Evolutionary conservation across 2,113 vertebrate species (phyloP).

Genomic region (Sphaerodactylus townsendi): DNA sequence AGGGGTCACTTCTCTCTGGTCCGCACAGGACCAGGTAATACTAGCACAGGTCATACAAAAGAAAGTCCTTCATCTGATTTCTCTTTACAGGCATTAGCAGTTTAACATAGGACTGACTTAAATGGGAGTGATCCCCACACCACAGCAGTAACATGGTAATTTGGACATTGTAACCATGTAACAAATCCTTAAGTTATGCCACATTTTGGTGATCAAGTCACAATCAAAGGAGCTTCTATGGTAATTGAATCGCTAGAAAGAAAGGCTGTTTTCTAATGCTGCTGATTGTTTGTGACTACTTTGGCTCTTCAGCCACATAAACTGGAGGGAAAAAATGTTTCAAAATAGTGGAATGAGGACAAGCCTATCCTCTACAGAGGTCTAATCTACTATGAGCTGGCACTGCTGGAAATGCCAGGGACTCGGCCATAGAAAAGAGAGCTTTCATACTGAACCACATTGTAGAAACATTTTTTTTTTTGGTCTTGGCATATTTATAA

Average conservation of each 20-base stretch:
- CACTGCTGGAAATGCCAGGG: neutral
- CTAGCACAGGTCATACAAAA: no score
- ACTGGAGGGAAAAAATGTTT: neutral
- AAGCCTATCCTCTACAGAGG: neutral
- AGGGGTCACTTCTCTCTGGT: no score
- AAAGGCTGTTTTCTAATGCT: neutral
- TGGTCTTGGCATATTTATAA: slow-evolving; percentile 6
- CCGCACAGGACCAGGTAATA: no score
- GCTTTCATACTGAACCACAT: neutral
- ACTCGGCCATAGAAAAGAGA: neutral
- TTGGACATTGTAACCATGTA: no score
- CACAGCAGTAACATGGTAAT: no score
- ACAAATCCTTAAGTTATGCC: neutral
- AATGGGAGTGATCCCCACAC: no score
- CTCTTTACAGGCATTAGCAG: no score
- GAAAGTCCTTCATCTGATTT: no score
- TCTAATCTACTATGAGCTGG: neutral
- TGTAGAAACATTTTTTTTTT: neutral
- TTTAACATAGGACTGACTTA: no score
- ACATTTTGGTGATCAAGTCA: neutral
- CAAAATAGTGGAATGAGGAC: neutral
- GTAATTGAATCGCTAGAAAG: neutral
- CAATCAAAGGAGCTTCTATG: neutral
- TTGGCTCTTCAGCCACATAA: neutral
- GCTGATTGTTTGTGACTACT: neutral